Percentiles rank a stretch among this genome's conserved stretches.
Conservation (phyloP, 2,797 vertebrate genomes). For the Anguilla megastoma region DNA sequence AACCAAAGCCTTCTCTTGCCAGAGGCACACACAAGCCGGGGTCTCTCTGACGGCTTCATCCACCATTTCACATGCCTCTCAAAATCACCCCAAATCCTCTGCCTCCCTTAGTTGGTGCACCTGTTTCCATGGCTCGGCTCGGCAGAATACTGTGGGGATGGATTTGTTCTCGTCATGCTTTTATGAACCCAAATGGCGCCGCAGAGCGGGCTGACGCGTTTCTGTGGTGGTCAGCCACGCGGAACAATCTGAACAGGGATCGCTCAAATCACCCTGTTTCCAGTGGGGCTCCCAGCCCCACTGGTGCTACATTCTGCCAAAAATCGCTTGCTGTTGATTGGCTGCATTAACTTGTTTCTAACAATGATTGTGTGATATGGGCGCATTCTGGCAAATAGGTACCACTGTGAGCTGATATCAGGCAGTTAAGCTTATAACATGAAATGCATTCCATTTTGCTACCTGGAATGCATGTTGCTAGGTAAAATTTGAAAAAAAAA, state of each 20-base stretch:
- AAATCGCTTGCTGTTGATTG: background rate
- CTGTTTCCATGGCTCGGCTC: background rate
- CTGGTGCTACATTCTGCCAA: background rate
- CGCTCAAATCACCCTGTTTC: background rate
- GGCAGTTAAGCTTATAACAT: slow-evolving; percentile 50
- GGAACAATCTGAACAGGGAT: background rate
- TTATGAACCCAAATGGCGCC: background rate
- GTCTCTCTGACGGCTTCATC: background rate
- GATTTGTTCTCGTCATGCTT: background rate
- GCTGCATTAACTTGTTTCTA: background rate
- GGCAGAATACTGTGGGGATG: background rate
- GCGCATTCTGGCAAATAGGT: slow-evolving; percentile 39
- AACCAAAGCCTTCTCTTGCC: background rate
- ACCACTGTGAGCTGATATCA: slow-evolving; percentile 41
- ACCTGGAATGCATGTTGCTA: background rate
- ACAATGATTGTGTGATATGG: background rate
- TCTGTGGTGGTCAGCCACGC: background rate
- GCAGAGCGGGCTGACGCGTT: background rate
- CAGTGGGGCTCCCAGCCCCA: background rate
- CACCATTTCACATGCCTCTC: background rate
- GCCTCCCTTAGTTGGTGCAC: background rate
- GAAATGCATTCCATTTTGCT: slow-evolving; percentile 27
- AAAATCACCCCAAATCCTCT: background rate
- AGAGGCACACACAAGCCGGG: background rate
- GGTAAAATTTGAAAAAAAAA: background rate